These are phyloP conservation scores for Neodiprion virginianus DNA, from an alignment of 1,140 invertebrate species.

Conservation along the genomic window DNA sequence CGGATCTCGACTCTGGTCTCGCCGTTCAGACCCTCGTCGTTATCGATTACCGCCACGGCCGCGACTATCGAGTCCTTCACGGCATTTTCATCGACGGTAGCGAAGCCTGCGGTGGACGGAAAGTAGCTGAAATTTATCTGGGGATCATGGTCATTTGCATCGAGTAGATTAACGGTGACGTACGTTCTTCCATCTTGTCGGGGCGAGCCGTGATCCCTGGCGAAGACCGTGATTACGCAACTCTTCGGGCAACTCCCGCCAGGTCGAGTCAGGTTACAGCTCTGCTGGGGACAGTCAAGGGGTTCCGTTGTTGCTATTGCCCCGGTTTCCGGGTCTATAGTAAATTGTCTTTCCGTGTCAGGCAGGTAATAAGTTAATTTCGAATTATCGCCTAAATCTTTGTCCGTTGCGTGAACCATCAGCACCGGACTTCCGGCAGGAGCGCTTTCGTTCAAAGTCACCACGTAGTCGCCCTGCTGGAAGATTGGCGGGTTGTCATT, in stretches of 20 bases:
- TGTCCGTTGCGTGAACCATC: slow-evolving; percentile 90
- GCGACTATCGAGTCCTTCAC: slow-evolving; percentile 89
- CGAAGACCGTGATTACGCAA: slow-evolving; percentile 94
- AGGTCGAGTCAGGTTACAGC: slow-evolving; percentile 59
- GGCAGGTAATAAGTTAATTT: slow-evolving; percentile 89
- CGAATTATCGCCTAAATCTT: slow-evolving; percentile 91
- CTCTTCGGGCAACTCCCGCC: slow-evolving; percentile 79
- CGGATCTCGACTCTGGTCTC: slow-evolving; percentile 84
- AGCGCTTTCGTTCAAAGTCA: slow-evolving; percentile 90
- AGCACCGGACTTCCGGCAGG: slow-evolving; percentile 85
- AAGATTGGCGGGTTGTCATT: slow-evolving; percentile 96
- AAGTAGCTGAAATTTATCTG: slow-evolving; percentile 90
- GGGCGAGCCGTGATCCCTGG: slow-evolving; percentile 89
- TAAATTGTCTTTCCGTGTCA: slow-evolving; percentile 85
- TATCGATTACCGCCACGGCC: slow-evolving; percentile 90
- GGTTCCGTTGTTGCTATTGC: slow-evolving; percentile 82
- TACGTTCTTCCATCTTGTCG: slow-evolving; percentile 92
- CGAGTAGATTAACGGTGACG: slow-evolving; percentile 91
- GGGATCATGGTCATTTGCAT: slow-evolving; percentile 95
- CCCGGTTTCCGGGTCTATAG: slow-evolving; percentile 87
- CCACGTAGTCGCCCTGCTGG: slow-evolving; percentile 90
- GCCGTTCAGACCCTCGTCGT: slow-evolving; percentile 89
- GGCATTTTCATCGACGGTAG: slow-evolving; percentile 94
- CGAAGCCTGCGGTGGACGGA: slow-evolving; percentile 80
- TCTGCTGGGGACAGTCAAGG: slow-evolving; percentile 80